A percentile compares a stretch with the other conserved stretches of the same genome.
Conservation (phyloP, 2,113 vertebrate genomes). For the Brienomyrus brachyistius region DNA sequence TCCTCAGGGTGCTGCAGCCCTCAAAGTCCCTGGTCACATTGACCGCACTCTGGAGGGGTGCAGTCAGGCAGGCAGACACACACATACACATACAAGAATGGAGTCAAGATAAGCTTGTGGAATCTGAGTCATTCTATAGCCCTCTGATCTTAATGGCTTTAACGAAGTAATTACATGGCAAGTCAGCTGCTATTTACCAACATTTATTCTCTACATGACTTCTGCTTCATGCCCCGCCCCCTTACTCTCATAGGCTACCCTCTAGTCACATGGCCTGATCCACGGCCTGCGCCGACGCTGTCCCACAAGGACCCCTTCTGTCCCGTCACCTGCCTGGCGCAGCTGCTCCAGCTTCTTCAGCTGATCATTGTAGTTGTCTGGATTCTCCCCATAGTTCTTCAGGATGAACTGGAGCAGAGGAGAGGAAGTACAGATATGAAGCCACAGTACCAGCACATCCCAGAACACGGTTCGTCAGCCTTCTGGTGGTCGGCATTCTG, state of each 20-base stretch:
- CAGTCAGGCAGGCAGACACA: neutral
- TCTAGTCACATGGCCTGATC: neutral
- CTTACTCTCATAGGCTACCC: neutral
- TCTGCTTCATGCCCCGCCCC: neutral
- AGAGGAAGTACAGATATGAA: neutral
- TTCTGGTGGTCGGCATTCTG: neutral
- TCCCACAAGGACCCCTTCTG: neutral
- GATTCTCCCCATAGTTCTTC: constrained; percentile 95
- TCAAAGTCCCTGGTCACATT: constrained; percentile 92
- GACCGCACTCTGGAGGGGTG: constrained; percentile 59
- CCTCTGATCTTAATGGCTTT: neutral
- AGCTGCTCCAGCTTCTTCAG: constrained; percentile 89
- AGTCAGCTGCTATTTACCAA: neutral
- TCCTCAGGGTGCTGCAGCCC: constrained; percentile 89
- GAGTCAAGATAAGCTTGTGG: neutral
- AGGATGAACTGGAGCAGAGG: constrained; percentile 72
- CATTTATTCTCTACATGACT: neutral
- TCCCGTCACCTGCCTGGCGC: constrained; percentile 67
- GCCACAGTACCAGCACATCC: neutral
- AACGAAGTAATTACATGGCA: neutral
- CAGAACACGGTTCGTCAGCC: neutral
- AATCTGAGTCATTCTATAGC: neutral
- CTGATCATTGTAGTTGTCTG: constrained; percentile 90
- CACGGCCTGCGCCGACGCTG: neutral
- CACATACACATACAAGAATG: neutral